Base-by-base conservation (phyloP, 2,797 vertebrate species). In the Poecilia gillii region DNA sequence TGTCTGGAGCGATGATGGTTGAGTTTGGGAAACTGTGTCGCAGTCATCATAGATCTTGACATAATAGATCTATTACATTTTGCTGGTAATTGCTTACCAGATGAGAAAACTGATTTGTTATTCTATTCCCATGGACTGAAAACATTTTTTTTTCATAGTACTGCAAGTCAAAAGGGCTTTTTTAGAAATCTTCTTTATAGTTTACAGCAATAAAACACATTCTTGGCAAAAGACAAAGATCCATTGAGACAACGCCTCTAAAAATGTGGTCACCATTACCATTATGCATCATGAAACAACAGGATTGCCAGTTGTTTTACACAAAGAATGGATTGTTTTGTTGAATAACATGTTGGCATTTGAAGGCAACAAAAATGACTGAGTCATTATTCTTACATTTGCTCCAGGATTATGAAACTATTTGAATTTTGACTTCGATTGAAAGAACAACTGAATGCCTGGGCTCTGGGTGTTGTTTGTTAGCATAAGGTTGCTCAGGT, bases 1-100 rank as follows among this genome's bases (percentile, higher is more conserved):
- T 93, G 91, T 90, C 84, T 80, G 46, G 72, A 68, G 73, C 33
- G 81, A 70, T 77, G 75, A 81, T 31, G 72, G 47, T 47, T 43
- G 68, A 31, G 70, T 77, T 76, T 75, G 81, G 85, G 74, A 66
- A 85, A 85, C 79, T 85, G 81, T 76, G 86, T 83, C 43, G 9
- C 47, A 18, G 64, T 36, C 3, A 66, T 53, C 41, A 66, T 9
- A 77, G 74, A 7, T 73, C n/a, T 75, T 49, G 81, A 85, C 68
- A 9, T 80, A 43, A 74, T 46, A 55, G 41, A 53, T 55, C 25
- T 41, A 28, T 39, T 53, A 53, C 47, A 66, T 72, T 72, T 78
- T 55, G 68, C 66, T 64, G 41, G 41, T 41, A 45, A 71, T 45
- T 70, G 7, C 18, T 23, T 41, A 68, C 64, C 36, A 5, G 11